A percentile compares a stretch with the other conserved stretches of the same genome.
phyloP scores from a whole-genome alignment of 2,888 invertebrate genomes.

The Nebria salina region DNA sequence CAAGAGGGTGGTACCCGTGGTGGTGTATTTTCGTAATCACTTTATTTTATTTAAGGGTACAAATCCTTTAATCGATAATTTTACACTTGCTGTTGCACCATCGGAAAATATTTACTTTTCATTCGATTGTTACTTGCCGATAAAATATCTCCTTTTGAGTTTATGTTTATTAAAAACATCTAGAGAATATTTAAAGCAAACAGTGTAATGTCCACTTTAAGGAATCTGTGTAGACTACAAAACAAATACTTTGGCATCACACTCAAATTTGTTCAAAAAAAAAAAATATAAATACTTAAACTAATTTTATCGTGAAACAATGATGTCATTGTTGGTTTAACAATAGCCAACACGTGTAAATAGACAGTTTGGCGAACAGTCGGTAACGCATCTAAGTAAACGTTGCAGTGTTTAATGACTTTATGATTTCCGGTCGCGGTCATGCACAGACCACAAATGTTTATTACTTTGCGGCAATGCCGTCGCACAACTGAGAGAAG shows the following conservation, averaged over 20 bases:
- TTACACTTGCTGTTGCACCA: constrained; percentile 1
- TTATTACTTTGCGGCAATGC: background rate
- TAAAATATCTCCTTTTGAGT: background rate
- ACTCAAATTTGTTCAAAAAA: background rate
- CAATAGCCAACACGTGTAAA: constrained; percentile 3
- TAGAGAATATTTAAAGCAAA: constrained; percentile 1
- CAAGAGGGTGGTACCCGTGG: constrained; percentile 21
- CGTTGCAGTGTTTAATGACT: constrained; percentile 7
- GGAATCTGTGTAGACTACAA: background rate
- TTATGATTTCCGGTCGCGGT: background rate
- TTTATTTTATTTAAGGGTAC: constrained; percentile 46
- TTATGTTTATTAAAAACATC: background rate
- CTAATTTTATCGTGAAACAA: constrained; percentile 2
- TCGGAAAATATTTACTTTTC: constrained; percentile 34
- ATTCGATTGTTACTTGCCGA: constrained; percentile 18
- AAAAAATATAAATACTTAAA: background rate
- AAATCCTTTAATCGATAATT: constrained; percentile 44
- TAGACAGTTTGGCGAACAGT: background rate
- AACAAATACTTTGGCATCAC: constrained; percentile 2
- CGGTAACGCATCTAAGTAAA: background rate
- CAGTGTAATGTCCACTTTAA: background rate
- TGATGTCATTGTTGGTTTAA: constrained; percentile 12
- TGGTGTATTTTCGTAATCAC: constrained; percentile 36
- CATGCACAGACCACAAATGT: background rate
- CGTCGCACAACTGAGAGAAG: background rate